These are phyloP conservation scores for Callosobruchus maculatus DNA, from an alignment of 2,888 invertebrate genomes.

Conservation along the genomic window DNA sequence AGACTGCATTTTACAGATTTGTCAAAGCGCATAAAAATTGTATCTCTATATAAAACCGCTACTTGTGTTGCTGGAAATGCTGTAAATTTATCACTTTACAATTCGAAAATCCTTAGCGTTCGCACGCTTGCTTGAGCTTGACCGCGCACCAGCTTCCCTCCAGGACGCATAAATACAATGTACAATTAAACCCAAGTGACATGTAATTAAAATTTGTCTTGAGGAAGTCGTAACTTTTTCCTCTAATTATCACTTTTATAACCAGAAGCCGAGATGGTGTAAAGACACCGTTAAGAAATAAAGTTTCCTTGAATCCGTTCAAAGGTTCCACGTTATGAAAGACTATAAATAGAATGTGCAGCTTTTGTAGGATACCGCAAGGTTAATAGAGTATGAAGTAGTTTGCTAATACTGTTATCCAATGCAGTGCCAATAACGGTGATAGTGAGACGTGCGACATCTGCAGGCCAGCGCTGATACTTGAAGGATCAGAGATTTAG, in stretches of 20 bases:
- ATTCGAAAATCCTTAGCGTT: not conserved
- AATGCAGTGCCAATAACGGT: not conserved
- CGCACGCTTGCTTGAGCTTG: not conserved
- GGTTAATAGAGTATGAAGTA: not conserved
- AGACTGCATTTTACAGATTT: too few relatives aligned
- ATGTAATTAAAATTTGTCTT: slow-evolving; percentile 25
- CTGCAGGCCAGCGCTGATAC: too few relatives aligned
- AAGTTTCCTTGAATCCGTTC: not conserved
- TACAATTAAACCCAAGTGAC: slow-evolving; percentile 21
- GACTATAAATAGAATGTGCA: not conserved
- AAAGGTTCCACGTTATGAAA: not conserved
- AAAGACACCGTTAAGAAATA: not conserved
- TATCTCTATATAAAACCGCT: too few relatives aligned
- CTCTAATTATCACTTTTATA: not conserved
- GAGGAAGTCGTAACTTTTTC: slow-evolving; percentile 25
- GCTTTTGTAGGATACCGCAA: not conserved
- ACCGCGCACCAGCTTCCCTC: not conserved
- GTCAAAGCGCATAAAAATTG: too few relatives aligned
- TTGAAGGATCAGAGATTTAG: too few relatives aligned
- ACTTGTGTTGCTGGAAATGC: too few relatives aligned
- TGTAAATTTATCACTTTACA: not conserved
- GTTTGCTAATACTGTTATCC: not conserved
- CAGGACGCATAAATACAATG: slow-evolving; percentile 7
- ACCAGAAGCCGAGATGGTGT: not conserved
- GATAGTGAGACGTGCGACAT: too few relatives aligned